Conservation (phyloP, 2,888 invertebrate genomes). For the Diabrotica balteata region DNA sequence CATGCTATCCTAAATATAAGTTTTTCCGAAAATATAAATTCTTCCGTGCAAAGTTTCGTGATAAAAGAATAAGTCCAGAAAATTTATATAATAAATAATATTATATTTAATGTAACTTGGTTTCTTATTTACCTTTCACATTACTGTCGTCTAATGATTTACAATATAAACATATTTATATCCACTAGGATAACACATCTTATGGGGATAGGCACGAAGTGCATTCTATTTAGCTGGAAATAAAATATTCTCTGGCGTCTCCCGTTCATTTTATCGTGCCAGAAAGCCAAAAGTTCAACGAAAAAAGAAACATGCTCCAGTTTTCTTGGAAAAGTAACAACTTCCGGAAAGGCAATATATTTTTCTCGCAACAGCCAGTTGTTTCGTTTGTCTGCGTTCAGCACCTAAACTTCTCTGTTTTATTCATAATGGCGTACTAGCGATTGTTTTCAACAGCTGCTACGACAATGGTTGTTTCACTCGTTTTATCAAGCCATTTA, state of each 20-base stretch:
- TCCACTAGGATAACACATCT: no score
- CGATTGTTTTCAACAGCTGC: constrained; percentile 36
- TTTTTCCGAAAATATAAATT: no score
- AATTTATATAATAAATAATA: no score
- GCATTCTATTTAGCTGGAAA: background rate
- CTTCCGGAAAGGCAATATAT: constrained; percentile 31
- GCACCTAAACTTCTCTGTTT: constrained; percentile 36
- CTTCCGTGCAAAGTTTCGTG: no score
- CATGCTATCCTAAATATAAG: no score
- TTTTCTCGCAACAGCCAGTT: constrained; percentile 32
- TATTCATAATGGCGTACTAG: constrained; percentile 37
- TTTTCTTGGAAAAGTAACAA: constrained; percentile 20
- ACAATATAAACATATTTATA: no score
- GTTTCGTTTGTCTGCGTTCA: constrained; percentile 30
- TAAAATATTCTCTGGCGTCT: background rate
- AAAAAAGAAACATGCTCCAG: constrained; percentile 16
- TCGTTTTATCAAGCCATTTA: constrained; percentile 17
- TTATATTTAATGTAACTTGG: no score
- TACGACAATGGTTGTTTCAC: constrained; percentile 21
- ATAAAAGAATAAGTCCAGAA: no score
- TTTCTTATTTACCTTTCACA: no score
- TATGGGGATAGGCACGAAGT: no score
- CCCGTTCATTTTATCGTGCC: constrained; percentile 9
- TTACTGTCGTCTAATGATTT: no score
- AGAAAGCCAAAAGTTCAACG: constrained; percentile 14